Evolutionary conservation across 2,113 vertebrate species (phyloP).

Genomic region (Bubalus kerabau): DNA sequence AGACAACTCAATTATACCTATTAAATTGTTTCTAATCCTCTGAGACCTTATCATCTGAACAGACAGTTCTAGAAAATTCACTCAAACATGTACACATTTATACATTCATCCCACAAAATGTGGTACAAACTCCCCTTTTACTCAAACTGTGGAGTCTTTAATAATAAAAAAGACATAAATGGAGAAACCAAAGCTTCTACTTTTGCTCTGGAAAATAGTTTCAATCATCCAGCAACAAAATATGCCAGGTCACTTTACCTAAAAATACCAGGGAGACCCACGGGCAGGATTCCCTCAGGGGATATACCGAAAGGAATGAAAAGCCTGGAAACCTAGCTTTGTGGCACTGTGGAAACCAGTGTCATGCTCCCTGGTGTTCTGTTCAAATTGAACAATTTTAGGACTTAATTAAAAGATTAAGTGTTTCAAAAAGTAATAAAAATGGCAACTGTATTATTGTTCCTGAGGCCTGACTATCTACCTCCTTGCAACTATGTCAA

Average conservation of each 20-base stretch:
- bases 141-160: background rate
- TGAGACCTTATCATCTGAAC: background rate
- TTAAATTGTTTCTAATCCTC: background rate
- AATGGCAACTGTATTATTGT: background rate
- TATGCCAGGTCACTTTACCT: background rate
- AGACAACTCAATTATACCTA: background rate
- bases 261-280: background rate
- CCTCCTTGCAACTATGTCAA: background rate
- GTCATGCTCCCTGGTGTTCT: background rate
- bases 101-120: background rate
- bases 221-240: background rate
- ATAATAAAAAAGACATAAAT: background rate
- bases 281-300: background rate
- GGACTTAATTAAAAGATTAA: background rate
- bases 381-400: background rate
- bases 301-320: background rate
- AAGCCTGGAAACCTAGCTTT: background rate
- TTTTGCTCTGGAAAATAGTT: background rate
- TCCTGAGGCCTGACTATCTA: background rate
- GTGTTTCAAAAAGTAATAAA: slow-evolving; percentile 7
- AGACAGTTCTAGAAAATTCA: background rate
- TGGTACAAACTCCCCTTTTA: background rate
- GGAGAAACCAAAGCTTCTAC: background rate
- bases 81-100: background rate
- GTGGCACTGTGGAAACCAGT: background rate